Percentiles rank a stretch among this genome's conserved stretches.
Evolutionary conservation across 2,113 vertebrate genomes (phyloP).

Genomic region (Pipra filicauda): DNA sequence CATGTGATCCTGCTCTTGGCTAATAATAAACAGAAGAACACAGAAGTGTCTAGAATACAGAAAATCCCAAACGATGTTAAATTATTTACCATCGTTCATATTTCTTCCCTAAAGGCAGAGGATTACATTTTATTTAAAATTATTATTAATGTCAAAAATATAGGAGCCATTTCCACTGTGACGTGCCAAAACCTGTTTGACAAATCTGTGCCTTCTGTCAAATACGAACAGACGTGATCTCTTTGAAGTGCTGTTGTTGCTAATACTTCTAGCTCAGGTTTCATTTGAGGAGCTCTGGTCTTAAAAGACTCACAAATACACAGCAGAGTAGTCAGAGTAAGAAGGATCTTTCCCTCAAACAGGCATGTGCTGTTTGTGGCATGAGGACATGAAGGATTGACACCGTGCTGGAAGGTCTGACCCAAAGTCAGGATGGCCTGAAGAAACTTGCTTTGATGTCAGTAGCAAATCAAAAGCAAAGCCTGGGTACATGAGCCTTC

Average conservation of each 20-base stretch:
- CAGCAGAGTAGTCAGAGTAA: background rate
- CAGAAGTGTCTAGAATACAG: background rate
- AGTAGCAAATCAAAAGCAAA: background rate
- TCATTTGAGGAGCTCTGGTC: background rate
- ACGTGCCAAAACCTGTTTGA: background rate
- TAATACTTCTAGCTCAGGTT: background rate
- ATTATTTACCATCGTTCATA: background rate
- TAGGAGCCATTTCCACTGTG: background rate
- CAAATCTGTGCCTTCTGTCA: background rate
- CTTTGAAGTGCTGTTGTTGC: background rate
- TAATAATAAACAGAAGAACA: background rate
- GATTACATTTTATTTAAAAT: background rate
- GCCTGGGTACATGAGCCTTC: background rate
- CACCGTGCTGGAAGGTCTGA: accelerated
- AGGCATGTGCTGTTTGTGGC: background rate
- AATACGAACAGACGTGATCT: background rate
- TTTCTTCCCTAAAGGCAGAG: background rate
- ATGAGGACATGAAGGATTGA: accelerated
- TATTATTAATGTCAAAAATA: background rate
- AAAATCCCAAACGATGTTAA: background rate
- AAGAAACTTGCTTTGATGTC: background rate
- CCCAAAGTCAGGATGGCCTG: background rate
- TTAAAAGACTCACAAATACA: background rate
- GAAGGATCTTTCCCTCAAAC: background rate
- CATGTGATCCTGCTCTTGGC: background rate